Evolutionary conservation across 1,140 invertebrate species (phyloP), one percentile per base, ranked within the genome.

Genomic region (Bactericera cockerelli): DNA sequence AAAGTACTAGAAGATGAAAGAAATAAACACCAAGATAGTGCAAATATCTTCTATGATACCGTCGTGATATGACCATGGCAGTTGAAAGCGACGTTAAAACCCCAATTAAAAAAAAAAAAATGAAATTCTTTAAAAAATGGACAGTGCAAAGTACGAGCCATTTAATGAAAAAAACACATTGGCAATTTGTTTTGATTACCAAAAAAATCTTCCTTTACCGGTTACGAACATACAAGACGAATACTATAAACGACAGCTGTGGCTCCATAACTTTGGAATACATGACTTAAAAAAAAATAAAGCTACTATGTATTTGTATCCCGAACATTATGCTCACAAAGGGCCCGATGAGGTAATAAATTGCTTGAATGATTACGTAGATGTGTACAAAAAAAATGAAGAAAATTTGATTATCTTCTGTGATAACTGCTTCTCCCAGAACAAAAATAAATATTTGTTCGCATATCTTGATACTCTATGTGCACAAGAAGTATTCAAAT

Each of bases 401-500:
- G 16, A 10, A 11, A 36, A 36, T 11, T 36, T 36, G 33, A 16
- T 36, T 16, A 36, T 36, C 10, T 36, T 36, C 16, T 36, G 33
- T 16, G 33, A 36, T 16, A 36, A 36, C 16, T 36, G 33, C 33
- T 36, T 36, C 16, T 36, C 33, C 16, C 33, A 36, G 16, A 36
- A 36, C 33, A 36, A 36, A 16, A 36, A 54, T 13, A 54, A 16
- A 54, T 54, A 22, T 54, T 54, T 54, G 22, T 22, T 54, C 11
- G 10, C 21, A 16, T 22, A 54, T 54, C 53, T 54, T 54, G 53
- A 54, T 16, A 16, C 22, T 6, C 16, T 22, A 16, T 81, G 59
- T 31, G 74, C 69, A 49, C 60, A 38, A 22, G 21, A 64, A 55
- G 60, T 63, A 61, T 54, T 26, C 31, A 26, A 11, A 16, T 16